Conservation (phyloP, 92 coral and sea anemone genomes). For the Parazoanthus atlanticus region DNA sequence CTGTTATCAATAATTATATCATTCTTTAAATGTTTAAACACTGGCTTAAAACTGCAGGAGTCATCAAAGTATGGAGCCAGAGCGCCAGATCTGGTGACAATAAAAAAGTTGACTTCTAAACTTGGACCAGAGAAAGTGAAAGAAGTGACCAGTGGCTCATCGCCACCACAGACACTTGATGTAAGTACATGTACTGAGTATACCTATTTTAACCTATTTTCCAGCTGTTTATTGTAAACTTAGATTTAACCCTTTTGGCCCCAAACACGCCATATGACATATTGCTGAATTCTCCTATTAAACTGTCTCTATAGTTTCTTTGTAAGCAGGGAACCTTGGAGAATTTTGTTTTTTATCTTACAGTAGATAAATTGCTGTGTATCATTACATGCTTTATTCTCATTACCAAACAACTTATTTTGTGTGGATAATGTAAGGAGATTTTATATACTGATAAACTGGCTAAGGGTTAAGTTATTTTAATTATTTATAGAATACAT, state of each 20-base stretch:
- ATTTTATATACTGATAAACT: too few relatives aligned
- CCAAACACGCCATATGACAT: neutral
- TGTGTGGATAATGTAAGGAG: too few relatives aligned
- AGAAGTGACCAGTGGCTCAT: conserved; percentile 56
- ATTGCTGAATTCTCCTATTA: neutral
- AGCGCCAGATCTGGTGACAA: conserved; percentile 79
- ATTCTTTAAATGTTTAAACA: neutral
- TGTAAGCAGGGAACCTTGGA: too few relatives aligned
- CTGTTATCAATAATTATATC: too few relatives aligned
- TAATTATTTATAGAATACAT: too few relatives aligned
- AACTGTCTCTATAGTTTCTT: neutral
- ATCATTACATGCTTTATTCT: too few relatives aligned
- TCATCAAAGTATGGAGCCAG: conserved; percentile 47
- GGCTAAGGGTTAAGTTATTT: too few relatives aligned
- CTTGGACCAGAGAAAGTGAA: conserved; percentile 75
- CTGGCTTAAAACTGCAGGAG: conserved; percentile 13
- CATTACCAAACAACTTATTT: too few relatives aligned
- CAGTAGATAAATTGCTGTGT: too few relatives aligned
- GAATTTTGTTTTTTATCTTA: too few relatives aligned
- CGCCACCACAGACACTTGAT: conserved; percentile 59
- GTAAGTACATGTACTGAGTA: conserved; percentile 43
- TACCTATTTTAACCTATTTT: neutral
- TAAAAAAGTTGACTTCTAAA: conserved; percentile 77
- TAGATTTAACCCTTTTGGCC: too few relatives aligned
- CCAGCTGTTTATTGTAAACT: too few relatives aligned